Conservation (phyloP, 2,888 invertebrate genomes). For the Dolomedes plantarius region DNA sequence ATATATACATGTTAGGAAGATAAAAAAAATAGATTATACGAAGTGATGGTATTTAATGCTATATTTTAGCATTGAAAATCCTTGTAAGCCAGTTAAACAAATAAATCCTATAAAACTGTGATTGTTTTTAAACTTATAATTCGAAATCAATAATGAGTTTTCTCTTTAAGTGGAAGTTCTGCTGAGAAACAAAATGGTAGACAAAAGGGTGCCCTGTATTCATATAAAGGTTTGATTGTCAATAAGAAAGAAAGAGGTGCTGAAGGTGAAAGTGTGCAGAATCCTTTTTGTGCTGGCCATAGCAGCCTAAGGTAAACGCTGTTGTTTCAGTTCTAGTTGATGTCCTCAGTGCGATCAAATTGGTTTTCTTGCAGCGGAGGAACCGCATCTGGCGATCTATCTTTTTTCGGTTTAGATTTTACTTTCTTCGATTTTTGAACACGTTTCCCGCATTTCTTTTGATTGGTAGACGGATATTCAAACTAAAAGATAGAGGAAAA, state of each 20-base stretch:
- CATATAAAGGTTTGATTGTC: too few species aligned
- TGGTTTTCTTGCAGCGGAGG: constrained; percentile 49
- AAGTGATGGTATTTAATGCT: too few species aligned
- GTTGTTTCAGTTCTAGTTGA: constrained; percentile 54
- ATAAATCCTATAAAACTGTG: too few species aligned
- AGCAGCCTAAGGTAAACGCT: constrained; percentile 52
- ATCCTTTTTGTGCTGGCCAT: constrained; percentile 60
- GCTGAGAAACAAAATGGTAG: too few species aligned
- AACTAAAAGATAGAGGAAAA: neutral
- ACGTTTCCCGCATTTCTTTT: constrained; percentile 29
- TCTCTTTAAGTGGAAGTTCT: too few species aligned
- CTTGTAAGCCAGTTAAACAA: too few species aligned
- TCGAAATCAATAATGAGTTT: too few species aligned
- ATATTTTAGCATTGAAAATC: too few species aligned
- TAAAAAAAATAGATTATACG: too few species aligned
- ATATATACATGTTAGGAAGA: too few species aligned
- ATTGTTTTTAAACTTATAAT: too few species aligned
- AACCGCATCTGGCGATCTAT: constrained; percentile 64
- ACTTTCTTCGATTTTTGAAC: constrained; percentile 64
- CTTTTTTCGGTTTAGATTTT: constrained; percentile 57
- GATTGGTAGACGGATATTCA: constrained; percentile 17
- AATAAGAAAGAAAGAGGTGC: constrained; percentile 47
- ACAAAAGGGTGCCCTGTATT: too few species aligned
- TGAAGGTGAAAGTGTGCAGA: constrained; percentile 41
- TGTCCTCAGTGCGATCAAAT: constrained; percentile 55